Evolutionary conservation across 1,140 invertebrate species (phyloP).

Genomic region (Potamilus streckersoni): DNA sequence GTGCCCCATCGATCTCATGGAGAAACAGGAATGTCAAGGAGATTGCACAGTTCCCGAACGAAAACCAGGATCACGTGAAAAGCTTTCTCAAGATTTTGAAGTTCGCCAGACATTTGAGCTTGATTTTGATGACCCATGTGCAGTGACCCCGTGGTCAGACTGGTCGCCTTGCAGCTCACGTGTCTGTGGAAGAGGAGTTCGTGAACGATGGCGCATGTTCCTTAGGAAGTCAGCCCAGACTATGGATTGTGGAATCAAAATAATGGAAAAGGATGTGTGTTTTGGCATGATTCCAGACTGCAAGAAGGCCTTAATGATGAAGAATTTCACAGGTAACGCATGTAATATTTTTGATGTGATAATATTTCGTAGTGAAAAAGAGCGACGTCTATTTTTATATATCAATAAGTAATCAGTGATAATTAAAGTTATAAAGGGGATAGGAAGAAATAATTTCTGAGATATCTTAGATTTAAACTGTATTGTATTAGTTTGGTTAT

Average conservation of each 20-base stretch:
- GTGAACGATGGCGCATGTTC: constrained; percentile 58
- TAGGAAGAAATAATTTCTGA: no score
- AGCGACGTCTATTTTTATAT: neutral
- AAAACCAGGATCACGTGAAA: constrained; percentile 61
- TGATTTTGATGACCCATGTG: constrained; percentile 62
- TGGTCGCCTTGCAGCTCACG: constrained; percentile 76
- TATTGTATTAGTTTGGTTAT: no score
- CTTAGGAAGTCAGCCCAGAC: constrained; percentile 40
- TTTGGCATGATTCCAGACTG: constrained; percentile 53
- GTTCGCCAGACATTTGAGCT: constrained; percentile 43
- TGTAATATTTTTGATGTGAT: neutral
- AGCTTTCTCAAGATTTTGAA: constrained; percentile 56
- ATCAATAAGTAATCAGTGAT: neutral
- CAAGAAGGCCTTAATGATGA: constrained; percentile 57
- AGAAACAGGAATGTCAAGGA: constrained; percentile 68
- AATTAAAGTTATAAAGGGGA: no score
- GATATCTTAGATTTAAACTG: no score
- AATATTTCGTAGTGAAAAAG: neutral
- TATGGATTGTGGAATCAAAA: constrained; percentile 47
- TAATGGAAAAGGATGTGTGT: constrained; percentile 62
- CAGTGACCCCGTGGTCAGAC: constrained; percentile 71
- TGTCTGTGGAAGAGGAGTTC: constrained; percentile 67
- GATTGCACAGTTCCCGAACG: constrained; percentile 33
- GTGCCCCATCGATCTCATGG: constrained; percentile 64
- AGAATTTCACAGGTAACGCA: constrained; percentile 59